Evolutionary conservation across 2,797 vertebrate species (phyloP), one percentile per base, ranked within the genome.

Genomic region (Dromococcyx pavoninus): DNA sequence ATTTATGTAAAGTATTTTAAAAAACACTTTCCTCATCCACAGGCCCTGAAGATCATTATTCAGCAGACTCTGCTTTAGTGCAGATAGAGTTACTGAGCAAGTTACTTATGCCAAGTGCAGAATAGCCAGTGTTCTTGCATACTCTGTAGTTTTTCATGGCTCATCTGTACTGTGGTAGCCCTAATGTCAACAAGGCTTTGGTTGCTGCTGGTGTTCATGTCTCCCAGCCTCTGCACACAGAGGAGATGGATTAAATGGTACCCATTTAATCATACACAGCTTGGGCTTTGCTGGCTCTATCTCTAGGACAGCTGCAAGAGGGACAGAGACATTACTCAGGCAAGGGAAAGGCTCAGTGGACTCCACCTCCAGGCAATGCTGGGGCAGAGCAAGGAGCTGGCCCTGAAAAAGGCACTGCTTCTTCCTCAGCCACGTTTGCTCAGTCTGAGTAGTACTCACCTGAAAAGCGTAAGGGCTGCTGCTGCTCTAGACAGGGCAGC

Each of bases 71-170:
- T 43, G 48, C n/a, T 70, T 21, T 37, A 43, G 72, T 8, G 19
- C 62, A 70, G 61, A 70, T 0, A 65, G 71, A 81, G 57, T 95
- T 93, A 94, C 84, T 6, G 28, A 62, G 60, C 44, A 69, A 69
- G 86, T 91, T 91, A 78, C 82, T 93, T 77, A 78, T 66, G 92
- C 66, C 65, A 92, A 89, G 66, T 85, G 78, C 87, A 66, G 87
- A 92, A 93, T 7, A 93, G 76, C 48, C 51, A 25, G 62, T 32
- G 73, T 44, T 75, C 44, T 66, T 81, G 85, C 67, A 41, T 10
- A 33, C 46, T 41, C 76, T 53, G 56, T 78, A 83, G 41, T 75
- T 88, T 97, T 79, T 94, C 92, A 89, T 64, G 76, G 91, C 76
- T 89, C 79, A 88, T 85, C 62, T 78, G 88, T 41, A 70, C 73